Evolutionary conservation across 1,140 invertebrate species (phyloP).

Genomic region (Antheraea mylitta): DNA sequence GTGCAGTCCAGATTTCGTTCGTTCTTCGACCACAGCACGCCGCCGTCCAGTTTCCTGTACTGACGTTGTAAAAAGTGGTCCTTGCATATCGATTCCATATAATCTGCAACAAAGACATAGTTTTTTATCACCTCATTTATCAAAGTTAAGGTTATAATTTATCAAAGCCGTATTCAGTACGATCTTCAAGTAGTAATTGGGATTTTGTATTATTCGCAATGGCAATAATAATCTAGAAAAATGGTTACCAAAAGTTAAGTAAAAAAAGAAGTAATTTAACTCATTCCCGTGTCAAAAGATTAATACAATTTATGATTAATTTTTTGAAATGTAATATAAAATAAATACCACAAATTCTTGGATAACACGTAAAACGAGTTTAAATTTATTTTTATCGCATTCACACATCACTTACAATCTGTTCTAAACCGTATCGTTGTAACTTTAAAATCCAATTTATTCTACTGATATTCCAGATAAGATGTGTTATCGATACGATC

Average conservation of each 20-base stretch:
- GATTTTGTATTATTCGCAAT: too few relatives aligned
- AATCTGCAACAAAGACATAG: slow-evolving; percentile 82
- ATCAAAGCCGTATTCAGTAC: too few relatives aligned
- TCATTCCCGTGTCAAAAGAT: not conserved
- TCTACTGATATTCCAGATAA: not conserved
- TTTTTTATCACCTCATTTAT: too few relatives aligned
- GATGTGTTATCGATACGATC: slow-evolving; percentile 3
- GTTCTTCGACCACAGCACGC: slow-evolving; percentile 91
- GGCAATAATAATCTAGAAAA: too few relatives aligned
- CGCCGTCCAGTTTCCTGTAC: slow-evolving; percentile 94
- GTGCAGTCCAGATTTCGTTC: slow-evolving; percentile 94
- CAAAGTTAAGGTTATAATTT: too few relatives aligned
- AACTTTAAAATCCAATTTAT: slow-evolving; percentile 4
- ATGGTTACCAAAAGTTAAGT: too few relatives aligned
- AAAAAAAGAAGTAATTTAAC: too few relatives aligned
- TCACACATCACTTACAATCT: not conserved
- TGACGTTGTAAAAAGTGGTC: slow-evolving; percentile 91
- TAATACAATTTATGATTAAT: not conserved
- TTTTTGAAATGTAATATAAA: not conserved
- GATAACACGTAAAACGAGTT: not conserved
- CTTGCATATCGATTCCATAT: slow-evolving; percentile 91
- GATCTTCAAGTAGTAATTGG: too few relatives aligned
- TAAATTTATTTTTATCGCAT: not conserved
- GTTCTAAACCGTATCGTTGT: not conserved
- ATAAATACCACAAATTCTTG: not conserved